phyloP scores from a whole-genome alignment of 2,113 vertebrate species.

The Phasianus colchicus region DNA sequence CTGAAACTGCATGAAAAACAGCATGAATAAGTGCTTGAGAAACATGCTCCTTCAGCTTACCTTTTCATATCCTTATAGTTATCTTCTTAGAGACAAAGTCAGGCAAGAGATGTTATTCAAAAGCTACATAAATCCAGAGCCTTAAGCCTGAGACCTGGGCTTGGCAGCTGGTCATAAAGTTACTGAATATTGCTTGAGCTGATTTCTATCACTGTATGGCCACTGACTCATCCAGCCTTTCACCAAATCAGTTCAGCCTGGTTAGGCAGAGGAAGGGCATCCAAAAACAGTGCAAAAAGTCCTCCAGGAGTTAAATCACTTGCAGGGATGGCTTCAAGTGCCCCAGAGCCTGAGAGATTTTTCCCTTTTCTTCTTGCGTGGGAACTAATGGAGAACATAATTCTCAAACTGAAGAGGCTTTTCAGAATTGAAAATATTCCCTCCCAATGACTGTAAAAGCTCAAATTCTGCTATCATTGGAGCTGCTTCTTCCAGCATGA shows the following conservation, averaged over 20 bases:
- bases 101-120: neutral
- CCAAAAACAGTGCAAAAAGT: neutral
- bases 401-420: neutral
- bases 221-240: neutral
- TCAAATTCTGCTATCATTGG: neutral
- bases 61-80: neutral
- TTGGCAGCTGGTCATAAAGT: neutral
- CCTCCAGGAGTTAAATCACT: neutral
- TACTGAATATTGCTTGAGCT: neutral
- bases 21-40: neutral
- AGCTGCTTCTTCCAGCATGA: neutral
- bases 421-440: neutral
- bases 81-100: neutral
- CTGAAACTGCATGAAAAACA: neutral
- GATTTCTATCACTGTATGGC: neutral
- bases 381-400: neutral
- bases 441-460: neutral
- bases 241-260: neutral
- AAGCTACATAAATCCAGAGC: neutral
- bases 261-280: neutral
- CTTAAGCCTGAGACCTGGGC: neutral
- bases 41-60: neutral
- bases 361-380: neutral
- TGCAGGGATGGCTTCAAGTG: neutral
- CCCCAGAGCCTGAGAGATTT: neutral